Conservation (phyloP, 2,113 vertebrate species). For the Stictonetta naevosa region DNA sequence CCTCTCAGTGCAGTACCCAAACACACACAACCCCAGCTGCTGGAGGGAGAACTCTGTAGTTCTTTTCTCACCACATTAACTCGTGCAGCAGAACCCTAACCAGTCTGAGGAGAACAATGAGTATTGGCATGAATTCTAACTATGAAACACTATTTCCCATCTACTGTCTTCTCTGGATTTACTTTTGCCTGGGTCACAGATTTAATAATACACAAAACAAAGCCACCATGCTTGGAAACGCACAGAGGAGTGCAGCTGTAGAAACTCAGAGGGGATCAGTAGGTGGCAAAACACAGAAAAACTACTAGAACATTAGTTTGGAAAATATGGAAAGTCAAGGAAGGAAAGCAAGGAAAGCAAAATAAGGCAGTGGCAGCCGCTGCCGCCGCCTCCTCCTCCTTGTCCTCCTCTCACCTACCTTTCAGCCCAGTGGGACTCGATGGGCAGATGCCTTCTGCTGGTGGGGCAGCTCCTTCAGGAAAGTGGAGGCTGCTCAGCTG, state of each 20-base stretch:
- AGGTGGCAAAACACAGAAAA: not conserved
- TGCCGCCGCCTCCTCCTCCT: too few species aligned
- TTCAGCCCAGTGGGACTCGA: not conserved
- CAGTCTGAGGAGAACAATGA: not conserved
- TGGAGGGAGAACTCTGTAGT: not conserved
- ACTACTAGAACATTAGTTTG: not conserved
- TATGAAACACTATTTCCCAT: not conserved
- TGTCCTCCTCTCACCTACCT: not conserved
- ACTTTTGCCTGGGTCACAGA: not conserved
- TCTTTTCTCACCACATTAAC: not conserved
- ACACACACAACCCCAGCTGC: not conserved
- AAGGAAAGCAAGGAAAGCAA: not conserved
- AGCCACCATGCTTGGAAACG: not conserved
- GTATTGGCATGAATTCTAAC: not conserved
- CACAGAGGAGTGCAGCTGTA: not conserved
- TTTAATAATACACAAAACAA: not conserved
- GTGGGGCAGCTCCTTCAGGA: not conserved
- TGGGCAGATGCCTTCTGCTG: not conserved
- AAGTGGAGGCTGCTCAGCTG: not conserved
- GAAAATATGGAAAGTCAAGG: not conserved
- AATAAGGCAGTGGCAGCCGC: not conserved
- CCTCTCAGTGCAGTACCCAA: not conserved
- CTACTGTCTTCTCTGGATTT: not conserved
- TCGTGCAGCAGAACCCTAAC: not conserved
- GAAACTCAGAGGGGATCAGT: not conserved